These are phyloP conservation scores for Doryteuthis pealeii DNA, from an alignment of 1,140 invertebrate genomes.

Conservation along the genomic window DNA sequence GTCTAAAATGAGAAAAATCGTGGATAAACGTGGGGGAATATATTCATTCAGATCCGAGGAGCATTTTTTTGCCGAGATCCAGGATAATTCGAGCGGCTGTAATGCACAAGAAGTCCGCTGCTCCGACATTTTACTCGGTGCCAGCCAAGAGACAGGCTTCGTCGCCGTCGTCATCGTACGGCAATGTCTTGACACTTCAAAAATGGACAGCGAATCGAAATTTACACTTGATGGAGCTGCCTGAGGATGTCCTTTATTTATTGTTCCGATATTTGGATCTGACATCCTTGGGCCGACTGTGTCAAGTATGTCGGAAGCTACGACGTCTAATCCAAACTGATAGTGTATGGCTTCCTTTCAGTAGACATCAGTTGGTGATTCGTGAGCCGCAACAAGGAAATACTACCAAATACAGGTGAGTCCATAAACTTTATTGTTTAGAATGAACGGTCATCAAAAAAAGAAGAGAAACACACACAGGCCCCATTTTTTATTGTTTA, in stretches of 20 bases:
- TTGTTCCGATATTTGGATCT: slow-evolving; percentile 39
- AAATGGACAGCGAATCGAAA: background rate
- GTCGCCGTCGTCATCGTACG: background rate
- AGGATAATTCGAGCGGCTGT: background rate
- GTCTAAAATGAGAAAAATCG: slow-evolving; percentile 8
- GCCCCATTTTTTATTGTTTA: too few species aligned
- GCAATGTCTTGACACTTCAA: too few species aligned
- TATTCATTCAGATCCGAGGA: background rate
- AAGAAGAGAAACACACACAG: too few species aligned
- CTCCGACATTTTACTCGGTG: background rate
- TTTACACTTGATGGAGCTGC: slow-evolving; percentile 25
- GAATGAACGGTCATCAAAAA: too few species aligned
- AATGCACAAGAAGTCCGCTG: background rate
- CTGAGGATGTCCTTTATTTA: slow-evolving; percentile 42
- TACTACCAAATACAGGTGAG: too few species aligned
- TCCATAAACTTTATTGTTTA: too few species aligned
- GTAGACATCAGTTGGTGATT: slow-evolving; percentile 20
- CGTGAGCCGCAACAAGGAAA: background rate
- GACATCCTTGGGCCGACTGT: slow-evolving; percentile 31
- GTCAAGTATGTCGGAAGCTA: slow-evolving; percentile 34
- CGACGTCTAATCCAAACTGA: slow-evolving; percentile 32
- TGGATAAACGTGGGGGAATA: slow-evolving; percentile 4
- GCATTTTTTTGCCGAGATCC: background rate
- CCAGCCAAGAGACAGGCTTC: background rate
- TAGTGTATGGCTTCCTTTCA: slow-evolving; percentile 35